Conservation (phyloP, 2,888 invertebrate genomes). For the Mythimna loreyi region DNA sequence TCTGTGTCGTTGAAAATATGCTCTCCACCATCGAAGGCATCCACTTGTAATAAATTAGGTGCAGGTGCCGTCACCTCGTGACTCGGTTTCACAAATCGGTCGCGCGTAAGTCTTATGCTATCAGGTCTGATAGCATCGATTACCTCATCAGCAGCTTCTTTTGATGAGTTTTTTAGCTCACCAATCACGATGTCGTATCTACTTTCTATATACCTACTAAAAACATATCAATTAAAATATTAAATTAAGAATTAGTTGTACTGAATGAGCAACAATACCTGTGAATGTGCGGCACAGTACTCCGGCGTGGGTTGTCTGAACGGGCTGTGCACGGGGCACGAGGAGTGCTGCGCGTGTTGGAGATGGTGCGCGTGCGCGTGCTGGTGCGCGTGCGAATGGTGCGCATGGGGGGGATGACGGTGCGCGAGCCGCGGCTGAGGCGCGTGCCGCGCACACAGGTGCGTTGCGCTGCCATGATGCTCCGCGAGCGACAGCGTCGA, state of each 20-base stretch:
- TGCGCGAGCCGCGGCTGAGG: conserved; percentile 83
- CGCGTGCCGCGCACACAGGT: conserved; percentile 87
- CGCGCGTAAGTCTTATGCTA: conserved; percentile 20
- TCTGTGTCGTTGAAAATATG: conserved; percentile 73
- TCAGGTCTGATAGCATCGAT: conserved; percentile 57
- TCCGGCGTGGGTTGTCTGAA: conserved; percentile 92
- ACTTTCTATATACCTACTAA: not conserved
- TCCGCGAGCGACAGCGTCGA: conserved; percentile 88
- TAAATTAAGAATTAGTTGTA: not conserved
- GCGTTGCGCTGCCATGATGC: conserved; percentile 87
- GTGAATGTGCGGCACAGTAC: conserved; percentile 88
- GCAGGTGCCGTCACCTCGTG: conserved; percentile 77
- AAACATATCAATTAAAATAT: not conserved
- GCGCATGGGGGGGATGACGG: conserved; percentile 86
- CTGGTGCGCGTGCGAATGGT: conserved; percentile 84
- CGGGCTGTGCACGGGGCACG: conserved; percentile 94
- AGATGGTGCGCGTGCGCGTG: conserved; percentile 86
- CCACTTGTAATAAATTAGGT: conserved; percentile 78
- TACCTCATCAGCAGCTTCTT: conserved; percentile 51
- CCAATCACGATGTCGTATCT: conserved; percentile 32
- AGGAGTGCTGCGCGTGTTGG: conserved; percentile 85
- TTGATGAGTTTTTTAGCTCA: conserved; percentile 24
- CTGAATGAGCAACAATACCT: conserved; percentile 72
- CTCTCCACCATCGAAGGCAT: conserved; percentile 57
- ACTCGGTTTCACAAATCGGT: conserved; percentile 66